These are phyloP conservation scores for Eudasyphora cyanicolor DNA, from an alignment of 2,888 invertebrate genomes.

Conservation along the genomic window DNA sequence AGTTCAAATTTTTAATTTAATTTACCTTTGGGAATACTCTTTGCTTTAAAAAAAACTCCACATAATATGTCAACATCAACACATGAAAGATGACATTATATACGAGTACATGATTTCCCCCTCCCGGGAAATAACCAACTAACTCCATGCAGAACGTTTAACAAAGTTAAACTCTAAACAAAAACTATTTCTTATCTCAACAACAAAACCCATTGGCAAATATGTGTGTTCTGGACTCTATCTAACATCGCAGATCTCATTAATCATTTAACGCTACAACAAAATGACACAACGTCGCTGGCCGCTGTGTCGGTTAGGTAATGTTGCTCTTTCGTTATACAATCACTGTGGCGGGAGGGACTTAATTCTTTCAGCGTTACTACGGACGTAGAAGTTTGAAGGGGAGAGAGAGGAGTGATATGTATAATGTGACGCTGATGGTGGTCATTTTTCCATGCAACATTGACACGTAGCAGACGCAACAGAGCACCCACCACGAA, in stretches of 20 bases:
- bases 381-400: background rate
- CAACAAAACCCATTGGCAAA: background rate
- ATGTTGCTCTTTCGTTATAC: background rate
- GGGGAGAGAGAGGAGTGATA: background rate
- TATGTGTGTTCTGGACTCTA: background rate
- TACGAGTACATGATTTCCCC: background rate
- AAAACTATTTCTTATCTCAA: background rate
- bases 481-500: background rate
- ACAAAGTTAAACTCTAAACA: background rate
- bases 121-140: no score
- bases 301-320: background rate
- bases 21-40: no score
- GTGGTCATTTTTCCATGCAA: constrained; percentile 26
- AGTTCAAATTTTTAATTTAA: no score
- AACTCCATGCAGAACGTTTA: background rate
- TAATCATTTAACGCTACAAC: constrained; percentile 29
- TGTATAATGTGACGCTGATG: constrained; percentile 3
- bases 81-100: background rate
- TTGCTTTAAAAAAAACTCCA: no score
- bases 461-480: constrained; percentile 24
- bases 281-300: background rate
- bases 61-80: no score
- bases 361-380: background rate
- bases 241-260: constrained; percentile 28
- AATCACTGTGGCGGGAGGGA: background rate